A percentile compares a stretch with the other conserved stretches of the same genome.
Evolutionary conservation across 2,113 vertebrate species (phyloP).

Genomic region (Thamnaconus septentrionalis): DNA sequence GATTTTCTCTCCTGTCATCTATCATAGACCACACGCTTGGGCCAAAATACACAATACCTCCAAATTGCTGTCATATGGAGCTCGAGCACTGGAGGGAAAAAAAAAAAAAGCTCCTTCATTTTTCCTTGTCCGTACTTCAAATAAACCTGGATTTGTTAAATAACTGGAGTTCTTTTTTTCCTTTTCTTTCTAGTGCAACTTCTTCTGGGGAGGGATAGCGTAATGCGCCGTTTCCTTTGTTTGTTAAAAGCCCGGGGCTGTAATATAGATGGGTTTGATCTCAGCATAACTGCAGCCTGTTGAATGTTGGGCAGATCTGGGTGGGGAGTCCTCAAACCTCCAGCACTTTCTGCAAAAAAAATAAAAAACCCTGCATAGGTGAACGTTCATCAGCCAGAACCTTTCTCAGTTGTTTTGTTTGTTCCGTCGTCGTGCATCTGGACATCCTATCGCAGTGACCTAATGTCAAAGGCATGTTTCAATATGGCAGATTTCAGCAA

Average conservation of each 20-base stretch:
- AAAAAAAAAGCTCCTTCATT: slow-evolving; percentile 79
- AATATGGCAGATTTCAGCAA: too few relatives aligned
- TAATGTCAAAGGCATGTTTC: not conserved
- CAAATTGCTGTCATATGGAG: slow-evolving; percentile 95
- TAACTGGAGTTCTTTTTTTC: slow-evolving; percentile 78
- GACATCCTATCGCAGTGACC: not conserved
- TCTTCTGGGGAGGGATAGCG: slow-evolving; percentile 72
- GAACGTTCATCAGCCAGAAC: not conserved
- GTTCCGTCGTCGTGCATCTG: not conserved
- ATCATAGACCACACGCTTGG: slow-evolving; percentile 82
- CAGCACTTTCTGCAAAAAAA: slow-evolving; percentile 26
- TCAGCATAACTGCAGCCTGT: slow-evolving; percentile 45
- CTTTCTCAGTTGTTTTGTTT: slow-evolving; percentile 3
- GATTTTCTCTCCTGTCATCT: slow-evolving; percentile 91
- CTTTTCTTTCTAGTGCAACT: slow-evolving; percentile 58
- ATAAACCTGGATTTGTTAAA: slow-evolving; percentile 91
- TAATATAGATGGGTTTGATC: slow-evolving; percentile 56
- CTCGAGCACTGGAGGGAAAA: slow-evolving; percentile 34
- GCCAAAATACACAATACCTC: slow-evolving; percentile 93
- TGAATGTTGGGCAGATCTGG: slow-evolving; percentile 37
- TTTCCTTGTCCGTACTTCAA: slow-evolving; percentile 78
- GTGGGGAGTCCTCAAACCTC: slow-evolving; percentile 37
- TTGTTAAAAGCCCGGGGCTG: slow-evolving; percentile 67
- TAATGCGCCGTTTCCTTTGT: slow-evolving; percentile 81
- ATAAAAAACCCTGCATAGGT: not conserved